A percentile compares a stretch with the other conserved stretches of the same genome.
Evolutionary conservation across 2,797 vertebrate species (phyloP).

Genomic region (Acridotheres tristis): DNA sequence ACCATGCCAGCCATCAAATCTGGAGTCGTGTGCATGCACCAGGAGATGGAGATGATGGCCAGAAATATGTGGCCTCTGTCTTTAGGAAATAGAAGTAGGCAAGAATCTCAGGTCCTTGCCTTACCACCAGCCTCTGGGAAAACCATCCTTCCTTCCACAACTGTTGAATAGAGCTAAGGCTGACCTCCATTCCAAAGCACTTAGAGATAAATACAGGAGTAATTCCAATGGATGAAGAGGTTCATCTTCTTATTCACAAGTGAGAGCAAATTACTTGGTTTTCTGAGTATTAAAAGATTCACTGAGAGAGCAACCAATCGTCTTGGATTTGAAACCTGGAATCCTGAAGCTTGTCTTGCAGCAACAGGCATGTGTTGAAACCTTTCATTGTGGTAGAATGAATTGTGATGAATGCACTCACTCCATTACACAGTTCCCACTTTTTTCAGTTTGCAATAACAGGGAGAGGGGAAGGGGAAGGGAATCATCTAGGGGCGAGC

Average conservation of each 20-base stretch:
- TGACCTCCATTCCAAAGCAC: not conserved
- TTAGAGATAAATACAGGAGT: not conserved
- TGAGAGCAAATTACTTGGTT: not conserved
- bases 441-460: not conserved
- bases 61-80: not conserved
- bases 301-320: not conserved
- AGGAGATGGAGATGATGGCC: not conserved
- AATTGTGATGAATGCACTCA: not conserved
- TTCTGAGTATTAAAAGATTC: not conserved
- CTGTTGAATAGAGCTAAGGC: not conserved
- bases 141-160: not conserved
- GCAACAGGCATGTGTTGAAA: not conserved
- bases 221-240: not conserved
- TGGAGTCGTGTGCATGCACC: accelerated
- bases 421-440: not conserved
- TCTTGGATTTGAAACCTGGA: not conserved
- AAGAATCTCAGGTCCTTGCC: not conserved
- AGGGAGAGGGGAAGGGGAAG: not conserved
- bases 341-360: not conserved
- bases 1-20: accelerated
- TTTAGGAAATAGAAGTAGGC: not conserved
- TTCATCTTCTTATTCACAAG: not conserved
- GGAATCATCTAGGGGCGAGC: not conserved
- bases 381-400: not conserved
- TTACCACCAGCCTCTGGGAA: not conserved